phyloP scores from a whole-genome alignment of 2,113 vertebrate genomes.

The Spea multiplicata region DNA sequence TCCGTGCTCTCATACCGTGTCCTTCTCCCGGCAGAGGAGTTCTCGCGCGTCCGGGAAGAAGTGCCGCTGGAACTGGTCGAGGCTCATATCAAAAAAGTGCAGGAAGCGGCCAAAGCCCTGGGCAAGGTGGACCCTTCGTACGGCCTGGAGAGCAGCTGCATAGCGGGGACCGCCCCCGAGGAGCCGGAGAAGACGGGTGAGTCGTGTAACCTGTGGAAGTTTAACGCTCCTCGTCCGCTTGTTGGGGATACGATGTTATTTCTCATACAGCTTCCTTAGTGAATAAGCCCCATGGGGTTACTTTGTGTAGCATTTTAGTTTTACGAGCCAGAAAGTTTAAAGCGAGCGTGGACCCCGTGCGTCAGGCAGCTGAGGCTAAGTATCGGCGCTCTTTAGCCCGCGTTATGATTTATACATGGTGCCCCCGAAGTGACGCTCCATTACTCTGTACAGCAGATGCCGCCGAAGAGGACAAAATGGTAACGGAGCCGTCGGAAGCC shows the following conservation, averaged over 20 bases:
- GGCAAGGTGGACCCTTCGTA: conserved; percentile 90
- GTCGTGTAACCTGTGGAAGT: neutral
- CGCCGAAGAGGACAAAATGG: conserved; percentile 88
- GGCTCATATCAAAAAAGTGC: conserved; percentile 95
- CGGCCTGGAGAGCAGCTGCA: conserved; percentile 91
- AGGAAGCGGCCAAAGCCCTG: conserved; percentile 84
- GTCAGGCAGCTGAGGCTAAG: no score
- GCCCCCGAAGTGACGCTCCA: no score
- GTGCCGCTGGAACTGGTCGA: conserved; percentile 91
- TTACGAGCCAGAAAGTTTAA: no score
- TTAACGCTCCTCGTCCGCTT: neutral
- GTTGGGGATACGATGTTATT: neutral
- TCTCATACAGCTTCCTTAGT: no score
- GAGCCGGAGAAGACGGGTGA: conserved; percentile 87
- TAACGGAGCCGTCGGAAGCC: conserved; percentile 79
- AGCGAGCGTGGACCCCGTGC: no score
- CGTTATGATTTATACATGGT: no score
- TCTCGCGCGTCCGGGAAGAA: conserved; percentile 92
- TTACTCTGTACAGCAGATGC: conserved; percentile 62
- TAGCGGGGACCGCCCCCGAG: conserved; percentile 86
- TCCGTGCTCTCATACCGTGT: no score
- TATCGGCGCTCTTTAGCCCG: no score
- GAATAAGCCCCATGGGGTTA: no score
- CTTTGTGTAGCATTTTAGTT: no score
- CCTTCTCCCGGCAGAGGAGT: conserved; percentile 78